Conservation (phyloP, 2,797 vertebrate species). For the Somateria mollissima region DNA sequence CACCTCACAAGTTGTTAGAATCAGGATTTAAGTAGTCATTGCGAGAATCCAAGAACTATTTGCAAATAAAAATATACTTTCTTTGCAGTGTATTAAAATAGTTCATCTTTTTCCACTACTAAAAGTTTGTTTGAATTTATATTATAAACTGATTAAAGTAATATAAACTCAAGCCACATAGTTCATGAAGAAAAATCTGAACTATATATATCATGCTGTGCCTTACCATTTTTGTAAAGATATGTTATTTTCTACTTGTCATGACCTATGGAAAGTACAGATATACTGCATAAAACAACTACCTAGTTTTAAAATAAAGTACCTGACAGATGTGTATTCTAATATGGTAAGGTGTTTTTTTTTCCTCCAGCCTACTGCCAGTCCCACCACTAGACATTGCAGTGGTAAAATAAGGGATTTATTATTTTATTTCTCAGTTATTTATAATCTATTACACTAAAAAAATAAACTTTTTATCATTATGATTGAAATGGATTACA, state of each 20-base stretch:
- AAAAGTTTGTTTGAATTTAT: neutral
- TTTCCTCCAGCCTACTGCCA: neutral
- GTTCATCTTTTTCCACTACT: neutral
- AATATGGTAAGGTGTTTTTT: neutral
- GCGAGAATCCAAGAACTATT: neutral
- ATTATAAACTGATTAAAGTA: neutral
- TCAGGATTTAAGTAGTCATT: neutral
- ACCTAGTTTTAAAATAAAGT: neutral
- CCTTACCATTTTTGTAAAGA: neutral
- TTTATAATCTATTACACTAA: neutral
- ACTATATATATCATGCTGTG: neutral
- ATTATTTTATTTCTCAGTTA: neutral
- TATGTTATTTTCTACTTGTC: neutral
- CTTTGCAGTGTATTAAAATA: neutral
- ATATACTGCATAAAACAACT: neutral
- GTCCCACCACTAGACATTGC: fast-evolving
- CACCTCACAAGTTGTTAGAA: neutral
- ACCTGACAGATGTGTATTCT: neutral
- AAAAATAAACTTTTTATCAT: neutral
- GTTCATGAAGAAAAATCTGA: neutral
- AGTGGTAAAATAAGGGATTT: neutral
- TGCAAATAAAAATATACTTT: neutral
- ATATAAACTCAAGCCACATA: neutral
- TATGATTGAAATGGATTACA: neutral
- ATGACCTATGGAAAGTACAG: neutral